These are phyloP conservation scores for Apomyelois bistriatella DNA, from an alignment of 2,888 invertebrate genomes.

Conservation along the genomic window DNA sequence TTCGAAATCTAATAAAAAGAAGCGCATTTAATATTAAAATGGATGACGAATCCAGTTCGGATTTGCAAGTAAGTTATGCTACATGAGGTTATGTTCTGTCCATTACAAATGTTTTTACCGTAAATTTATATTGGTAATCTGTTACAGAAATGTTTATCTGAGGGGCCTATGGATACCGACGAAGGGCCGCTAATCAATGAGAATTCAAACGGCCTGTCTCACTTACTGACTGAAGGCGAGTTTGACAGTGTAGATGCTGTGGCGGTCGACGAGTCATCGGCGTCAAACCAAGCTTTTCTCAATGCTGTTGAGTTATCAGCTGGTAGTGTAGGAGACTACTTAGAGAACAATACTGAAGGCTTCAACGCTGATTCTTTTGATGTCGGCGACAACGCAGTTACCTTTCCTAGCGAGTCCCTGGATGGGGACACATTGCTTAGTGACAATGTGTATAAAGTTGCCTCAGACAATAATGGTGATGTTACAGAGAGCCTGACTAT, in stretches of 20 bases:
- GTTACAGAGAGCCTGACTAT: constrained; percentile 44
- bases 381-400: constrained; percentile 70
- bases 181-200: constrained; percentile 70
- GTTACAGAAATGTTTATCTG: constrained; percentile 64
- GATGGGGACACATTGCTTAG: constrained; percentile 65
- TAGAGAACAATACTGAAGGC: constrained; percentile 59
- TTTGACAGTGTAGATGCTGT: constrained; percentile 69
- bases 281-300: constrained; percentile 69
- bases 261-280: constrained; percentile 66
- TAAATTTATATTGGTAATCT: constrained; percentile 11
- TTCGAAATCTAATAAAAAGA: too few relatives aligned
- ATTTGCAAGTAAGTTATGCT: constrained; percentile 54
- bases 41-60: constrained; percentile 65
- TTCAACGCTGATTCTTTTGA: constrained; percentile 65
- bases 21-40: constrained; percentile 23
- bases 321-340: constrained; percentile 69
- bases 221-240: constrained; percentile 67
- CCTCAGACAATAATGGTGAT: constrained; percentile 57
- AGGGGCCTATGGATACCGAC: constrained; percentile 67
- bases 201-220: constrained; percentile 70
- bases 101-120: background rate
- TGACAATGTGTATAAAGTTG: constrained; percentile 45
- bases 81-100: constrained; percentile 5
- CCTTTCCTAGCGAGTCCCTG: constrained; percentile 62
- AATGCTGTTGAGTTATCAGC: constrained; percentile 72